Percentiles rank a stretch among this genome's conserved stretches.
phyloP scores from a whole-genome alignment of 2,888 invertebrate genomes.

The Thecophora atra region DNA sequence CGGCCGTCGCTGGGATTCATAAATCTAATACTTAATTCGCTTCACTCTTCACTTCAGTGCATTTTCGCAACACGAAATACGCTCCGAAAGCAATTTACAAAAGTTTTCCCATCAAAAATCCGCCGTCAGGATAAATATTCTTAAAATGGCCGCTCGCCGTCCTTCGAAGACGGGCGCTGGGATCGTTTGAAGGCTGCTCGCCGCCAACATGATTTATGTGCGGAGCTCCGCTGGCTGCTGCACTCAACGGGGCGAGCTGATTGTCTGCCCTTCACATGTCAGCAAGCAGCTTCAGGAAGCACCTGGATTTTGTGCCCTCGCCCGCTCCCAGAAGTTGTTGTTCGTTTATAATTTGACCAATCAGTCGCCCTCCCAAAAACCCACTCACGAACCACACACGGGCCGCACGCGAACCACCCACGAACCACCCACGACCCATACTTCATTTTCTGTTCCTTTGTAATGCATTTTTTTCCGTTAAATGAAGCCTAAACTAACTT shows the following conservation, averaged over 20 bases:
- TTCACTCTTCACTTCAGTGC: constrained; percentile 16
- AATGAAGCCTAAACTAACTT: no score
- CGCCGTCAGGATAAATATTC: constrained; percentile 64
- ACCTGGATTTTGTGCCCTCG: constrained; percentile 2
- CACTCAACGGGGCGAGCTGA: neutral
- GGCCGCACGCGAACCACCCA: no score
- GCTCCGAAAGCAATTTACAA: constrained; percentile 63
- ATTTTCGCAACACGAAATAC: constrained; percentile 41
- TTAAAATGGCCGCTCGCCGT: constrained; percentile 51
- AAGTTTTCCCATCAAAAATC: constrained; percentile 64
- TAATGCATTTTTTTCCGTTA: no score
- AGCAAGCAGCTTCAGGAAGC: neutral
- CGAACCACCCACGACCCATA: no score
- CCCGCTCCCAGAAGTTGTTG: neutral
- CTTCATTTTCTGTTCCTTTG: no score
- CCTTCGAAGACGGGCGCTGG: neutral
- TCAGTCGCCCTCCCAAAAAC: no score
- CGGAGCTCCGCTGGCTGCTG: neutral
- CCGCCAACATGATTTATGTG: constrained; percentile 27
- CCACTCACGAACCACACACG: no score
- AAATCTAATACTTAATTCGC: constrained; percentile 34
- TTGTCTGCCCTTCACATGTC: neutral
- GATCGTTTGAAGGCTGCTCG: constrained; percentile 5
- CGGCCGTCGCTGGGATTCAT: constrained; percentile 25
- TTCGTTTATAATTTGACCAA: no score